A percentile compares a stretch with the other conserved stretches of the same genome.
Conservation (phyloP, 35 echinoderm and acorn worm species). For the Apostichopus parvimensis region DNA sequence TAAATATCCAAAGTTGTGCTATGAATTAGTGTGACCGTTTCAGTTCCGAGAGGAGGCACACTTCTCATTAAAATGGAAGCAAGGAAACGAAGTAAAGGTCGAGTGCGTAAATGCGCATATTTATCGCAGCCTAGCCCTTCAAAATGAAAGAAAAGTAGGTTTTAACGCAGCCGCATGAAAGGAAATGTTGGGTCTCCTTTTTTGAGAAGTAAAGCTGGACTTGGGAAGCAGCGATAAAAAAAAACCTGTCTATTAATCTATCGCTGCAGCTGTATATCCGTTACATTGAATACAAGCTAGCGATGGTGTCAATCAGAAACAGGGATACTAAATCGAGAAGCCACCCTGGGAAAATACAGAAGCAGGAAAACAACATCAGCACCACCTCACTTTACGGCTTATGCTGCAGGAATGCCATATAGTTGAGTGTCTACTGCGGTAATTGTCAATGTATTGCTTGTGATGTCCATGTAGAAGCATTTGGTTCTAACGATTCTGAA, state of each 20-base stretch:
- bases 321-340: neutral
- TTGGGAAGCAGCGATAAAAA: neutral
- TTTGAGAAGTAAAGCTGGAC: neutral
- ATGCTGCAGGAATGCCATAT: no score
- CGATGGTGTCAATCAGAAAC: neutral
- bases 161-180: slow-evolving; percentile 34
- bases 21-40: slow-evolving; percentile 9
- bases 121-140: slow-evolving; percentile 22
- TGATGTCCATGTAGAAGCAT: no score
- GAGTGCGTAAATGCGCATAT: slow-evolving; percentile 47
- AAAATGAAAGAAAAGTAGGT: slow-evolving; percentile 37
- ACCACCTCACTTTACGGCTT: no score
- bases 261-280: neutral
- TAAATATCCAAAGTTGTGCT: slow-evolving; percentile 29
- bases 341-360: slow-evolving; percentile 13
- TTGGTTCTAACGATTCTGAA: no score
- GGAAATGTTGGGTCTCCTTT: neutral
- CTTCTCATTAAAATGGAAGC: slow-evolving; percentile 34
- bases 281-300: neutral
- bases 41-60: neutral
- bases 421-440: no score
- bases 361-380: no score
- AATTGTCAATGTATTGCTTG: no score
- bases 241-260: no score
- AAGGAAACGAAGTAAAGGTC: neutral